Evolutionary conservation across 2,797 vertebrate genomes (phyloP), one percentile per base, ranked within the genome.

Genomic region (Acanthopagrus latus): DNA sequence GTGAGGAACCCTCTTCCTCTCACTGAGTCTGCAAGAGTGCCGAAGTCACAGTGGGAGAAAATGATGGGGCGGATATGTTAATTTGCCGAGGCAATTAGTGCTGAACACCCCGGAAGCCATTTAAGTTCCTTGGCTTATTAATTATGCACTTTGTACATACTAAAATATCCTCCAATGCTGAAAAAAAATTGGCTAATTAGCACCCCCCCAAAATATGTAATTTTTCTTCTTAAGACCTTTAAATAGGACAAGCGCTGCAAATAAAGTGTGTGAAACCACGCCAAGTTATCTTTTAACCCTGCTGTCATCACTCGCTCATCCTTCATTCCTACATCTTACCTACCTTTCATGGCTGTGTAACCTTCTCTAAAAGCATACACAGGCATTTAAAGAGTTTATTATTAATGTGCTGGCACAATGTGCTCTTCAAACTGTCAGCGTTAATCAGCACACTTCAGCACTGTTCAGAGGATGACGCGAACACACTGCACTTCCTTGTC

Each of bases 131-230:
- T 88, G 78, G 86, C 86, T 90, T 85, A 93, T 95, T 95, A 95
- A 95, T 95, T 94, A 95, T 95, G 94, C 91, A 94, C 94, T 95
- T 94, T 95, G 93, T 94, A 95, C 92, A 94, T 91, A 92, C 85
- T 90, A 91, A 93, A 94, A 94, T 91, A 93, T 91, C 90, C 84
- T 91, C 79, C 88, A 86, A 91, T 93, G 85, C 89, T 90, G 76
- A 89, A 92, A 90, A 90, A 38, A 89, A 93, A 91, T 88, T 81
- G 62, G 89, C 85, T 93, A 93, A 95, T 95, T 94, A 94, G 88
- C 79, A 72, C 21, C 54, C 51, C 64, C 68, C 55, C 38, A 88
- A 83, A 82, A 86, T 76, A 55, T 21, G 63, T 88, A 63, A 79
- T 85, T 86, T 92, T 92, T 87, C 86, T 88, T 93, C 73, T 78